A percentile compares a stretch with the other conserved stretches of the same genome.
Evolutionary conservation across 2,797 vertebrate species (phyloP).

Genomic region (Anabacerthia variegaticeps): DNA sequence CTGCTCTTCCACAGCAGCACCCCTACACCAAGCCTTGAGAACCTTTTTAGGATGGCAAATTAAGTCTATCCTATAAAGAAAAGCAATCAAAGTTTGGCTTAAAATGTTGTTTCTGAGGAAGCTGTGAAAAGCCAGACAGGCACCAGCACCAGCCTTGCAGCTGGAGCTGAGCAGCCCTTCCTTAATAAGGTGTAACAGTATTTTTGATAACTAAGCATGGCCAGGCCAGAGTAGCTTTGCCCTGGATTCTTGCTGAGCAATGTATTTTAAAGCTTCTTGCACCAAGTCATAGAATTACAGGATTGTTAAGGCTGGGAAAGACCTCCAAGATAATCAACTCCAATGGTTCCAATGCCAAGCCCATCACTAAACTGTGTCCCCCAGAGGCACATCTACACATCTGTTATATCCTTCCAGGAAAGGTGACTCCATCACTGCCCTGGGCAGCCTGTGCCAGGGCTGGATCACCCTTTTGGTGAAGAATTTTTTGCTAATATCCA

Average conservation of each 20-base stretch:
- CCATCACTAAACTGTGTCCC: not conserved
- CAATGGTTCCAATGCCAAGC: not conserved
- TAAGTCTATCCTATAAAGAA: not conserved
- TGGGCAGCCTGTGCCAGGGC: not conserved
- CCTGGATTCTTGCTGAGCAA: not conserved
- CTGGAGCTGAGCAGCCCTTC: not conserved
- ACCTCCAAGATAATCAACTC: not conserved
- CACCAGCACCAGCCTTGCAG: rapidly evolving
- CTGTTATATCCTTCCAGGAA: not conserved
- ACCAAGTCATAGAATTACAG: not conserved
- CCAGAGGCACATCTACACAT: rapidly evolving
- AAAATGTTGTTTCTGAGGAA: not conserved
- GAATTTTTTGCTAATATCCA: not conserved
- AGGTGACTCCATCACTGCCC: not conserved
- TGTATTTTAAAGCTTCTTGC: not conserved
- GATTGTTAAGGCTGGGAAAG: not conserved
- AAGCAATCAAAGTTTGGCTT: not conserved
- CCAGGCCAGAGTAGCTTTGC: not conserved
- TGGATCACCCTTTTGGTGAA: not conserved
- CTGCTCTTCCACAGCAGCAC: not conserved
- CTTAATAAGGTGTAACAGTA: not conserved
- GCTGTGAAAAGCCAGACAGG: not conserved
- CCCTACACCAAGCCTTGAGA: not conserved
- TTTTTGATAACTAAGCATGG: not conserved
- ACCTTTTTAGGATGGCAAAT: not conserved